Conservation (phyloP, 2,113 vertebrate species). For the Phalacrocorax pelagicus region DNA sequence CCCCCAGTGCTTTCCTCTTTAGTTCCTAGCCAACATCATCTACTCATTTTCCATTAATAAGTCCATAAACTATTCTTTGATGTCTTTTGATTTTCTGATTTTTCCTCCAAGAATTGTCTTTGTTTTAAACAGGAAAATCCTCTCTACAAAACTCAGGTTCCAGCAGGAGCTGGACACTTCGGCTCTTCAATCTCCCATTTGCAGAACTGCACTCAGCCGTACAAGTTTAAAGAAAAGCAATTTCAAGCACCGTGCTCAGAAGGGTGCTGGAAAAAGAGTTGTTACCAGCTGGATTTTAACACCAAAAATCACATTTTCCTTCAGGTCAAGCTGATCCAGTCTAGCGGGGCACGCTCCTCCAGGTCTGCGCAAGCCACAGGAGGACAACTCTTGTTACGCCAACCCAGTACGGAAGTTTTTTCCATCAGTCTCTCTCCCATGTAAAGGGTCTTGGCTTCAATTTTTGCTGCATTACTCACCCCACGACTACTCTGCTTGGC, state of each 20-base stretch:
- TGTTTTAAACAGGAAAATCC: neutral
- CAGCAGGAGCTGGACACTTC: neutral
- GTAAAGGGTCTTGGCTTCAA: neutral
- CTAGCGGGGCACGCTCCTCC: neutral
- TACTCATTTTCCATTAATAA: neutral
- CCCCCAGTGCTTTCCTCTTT: neutral
- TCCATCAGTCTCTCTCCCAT: too few relatives aligned
- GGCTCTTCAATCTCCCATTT: neutral
- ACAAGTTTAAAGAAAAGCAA: neutral
- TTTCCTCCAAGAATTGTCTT: neutral
- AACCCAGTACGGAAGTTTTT: neutral
- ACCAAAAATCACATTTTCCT: neutral
- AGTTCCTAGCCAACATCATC: neutral
- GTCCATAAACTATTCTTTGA: neutral
- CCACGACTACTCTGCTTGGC: neutral
- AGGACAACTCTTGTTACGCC: neutral
- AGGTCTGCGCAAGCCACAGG: neutral
- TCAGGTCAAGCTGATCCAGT: neutral
- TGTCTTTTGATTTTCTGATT: neutral
- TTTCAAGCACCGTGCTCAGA: neutral
- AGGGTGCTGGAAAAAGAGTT: neutral
- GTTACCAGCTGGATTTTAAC: neutral
- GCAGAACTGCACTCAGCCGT: fast-evolving
- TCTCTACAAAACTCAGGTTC: neutral
- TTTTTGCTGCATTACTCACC: neutral